Conservation (phyloP, 1,140 invertebrate genomes). For the Drosophila rufa region DNA sequence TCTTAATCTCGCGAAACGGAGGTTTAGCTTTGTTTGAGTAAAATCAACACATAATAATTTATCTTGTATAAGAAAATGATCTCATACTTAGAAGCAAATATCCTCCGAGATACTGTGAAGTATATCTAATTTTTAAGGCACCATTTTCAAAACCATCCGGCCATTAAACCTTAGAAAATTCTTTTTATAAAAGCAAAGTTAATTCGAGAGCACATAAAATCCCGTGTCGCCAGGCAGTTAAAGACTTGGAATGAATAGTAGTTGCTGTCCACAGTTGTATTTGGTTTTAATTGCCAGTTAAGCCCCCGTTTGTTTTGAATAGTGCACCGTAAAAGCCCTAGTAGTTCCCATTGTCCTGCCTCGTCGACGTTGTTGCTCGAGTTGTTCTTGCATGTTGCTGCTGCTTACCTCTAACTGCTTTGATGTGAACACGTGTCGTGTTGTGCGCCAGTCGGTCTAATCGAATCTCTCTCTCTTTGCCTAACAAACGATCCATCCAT, state of each 20-base stretch:
- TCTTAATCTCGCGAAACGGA: too few relatives aligned
- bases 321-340: constrained; percentile 1
- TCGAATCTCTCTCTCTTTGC: constrained; percentile 43
- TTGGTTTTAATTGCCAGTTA: constrained; percentile 14
- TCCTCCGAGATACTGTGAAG: not conserved
- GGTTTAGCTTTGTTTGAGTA: too few relatives aligned
- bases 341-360: constrained; percentile 3
- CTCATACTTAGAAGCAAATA: too few relatives aligned
- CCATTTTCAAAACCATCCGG: not conserved
- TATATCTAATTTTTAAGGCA: not conserved
- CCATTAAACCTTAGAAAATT: not conserved
- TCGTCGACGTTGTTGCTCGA: constrained; percentile 26
- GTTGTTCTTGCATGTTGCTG: constrained; percentile 67
- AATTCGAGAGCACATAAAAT: not conserved
- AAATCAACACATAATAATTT: too few relatives aligned
- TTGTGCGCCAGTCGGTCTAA: constrained; percentile 44
- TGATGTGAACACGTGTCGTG: constrained; percentile 20
- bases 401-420: constrained; percentile 33
- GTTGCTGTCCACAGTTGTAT: constrained; percentile 1
- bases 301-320: not conserved
- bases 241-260: not conserved
- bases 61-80: too few relatives aligned
- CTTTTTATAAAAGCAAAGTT: not conserved
- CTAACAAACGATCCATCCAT: constrained; percentile 31
- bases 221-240: not conserved